These are phyloP conservation scores for Drosophila dunni DNA, from an alignment of 1,140 invertebrate genomes.

Conservation along the genomic window DNA sequence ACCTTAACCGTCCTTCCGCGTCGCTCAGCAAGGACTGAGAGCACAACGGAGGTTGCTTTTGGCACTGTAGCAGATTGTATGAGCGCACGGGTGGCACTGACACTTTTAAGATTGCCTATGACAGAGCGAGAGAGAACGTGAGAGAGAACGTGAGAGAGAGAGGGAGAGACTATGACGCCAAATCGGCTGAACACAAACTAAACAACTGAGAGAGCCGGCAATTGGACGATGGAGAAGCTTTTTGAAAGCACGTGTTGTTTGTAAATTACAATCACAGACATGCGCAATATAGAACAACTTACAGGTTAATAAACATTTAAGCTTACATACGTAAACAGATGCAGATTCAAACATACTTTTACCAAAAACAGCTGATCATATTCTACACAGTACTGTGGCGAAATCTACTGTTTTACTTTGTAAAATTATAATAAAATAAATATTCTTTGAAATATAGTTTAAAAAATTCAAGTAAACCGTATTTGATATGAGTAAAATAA, in stretches of 20 bases:
- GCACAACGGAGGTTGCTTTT: slow-evolving; percentile 21
- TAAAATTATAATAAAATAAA: not conserved
- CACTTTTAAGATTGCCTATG: slow-evolving; percentile 12
- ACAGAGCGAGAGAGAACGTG: not conserved
- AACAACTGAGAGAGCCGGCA: slow-evolving; percentile 40
- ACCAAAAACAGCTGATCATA: slow-evolving; percentile 31
- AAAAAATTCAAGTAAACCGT: no score
- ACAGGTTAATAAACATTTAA: slow-evolving; percentile 24
- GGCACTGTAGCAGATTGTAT: slow-evolving; percentile 1
- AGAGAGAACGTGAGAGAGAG: no score
- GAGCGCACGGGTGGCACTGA: slow-evolving; percentile 1
- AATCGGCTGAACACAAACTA: not conserved
- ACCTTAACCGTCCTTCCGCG: slow-evolving; percentile 49
- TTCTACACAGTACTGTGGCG: not conserved
- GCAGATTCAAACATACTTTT: slow-evolving; percentile 9
- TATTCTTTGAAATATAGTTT: no score
- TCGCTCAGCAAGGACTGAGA: slow-evolving; percentile 36
- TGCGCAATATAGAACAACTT: slow-evolving; percentile 30
- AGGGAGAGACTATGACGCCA: slow-evolving; percentile 12
- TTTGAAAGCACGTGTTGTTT: slow-evolving; percentile 42
- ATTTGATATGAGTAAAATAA: no score
- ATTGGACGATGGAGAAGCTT: slow-evolving; percentile 12
- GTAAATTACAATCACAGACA: slow-evolving; percentile 29
- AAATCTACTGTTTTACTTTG: not conserved
- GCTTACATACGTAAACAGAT: not conserved